Conservation (phyloP, 2,113 vertebrate species). For the Neogale vison region DNA sequence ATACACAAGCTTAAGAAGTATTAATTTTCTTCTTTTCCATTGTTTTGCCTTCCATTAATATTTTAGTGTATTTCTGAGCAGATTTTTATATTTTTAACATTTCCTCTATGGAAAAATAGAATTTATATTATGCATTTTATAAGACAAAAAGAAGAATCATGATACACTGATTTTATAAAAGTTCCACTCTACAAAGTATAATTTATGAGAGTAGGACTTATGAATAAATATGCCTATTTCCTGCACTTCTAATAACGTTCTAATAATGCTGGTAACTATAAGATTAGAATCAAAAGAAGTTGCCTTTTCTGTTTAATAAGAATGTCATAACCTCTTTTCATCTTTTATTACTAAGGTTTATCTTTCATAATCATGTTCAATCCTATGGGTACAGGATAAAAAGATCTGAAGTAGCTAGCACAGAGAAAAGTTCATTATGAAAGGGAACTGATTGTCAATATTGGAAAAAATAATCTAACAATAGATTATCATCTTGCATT, state of each 20-base stretch:
- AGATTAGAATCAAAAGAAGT: slow-evolving; percentile 79
- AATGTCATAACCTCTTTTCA: slow-evolving; percentile 80
- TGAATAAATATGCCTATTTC: slow-evolving; percentile 70
- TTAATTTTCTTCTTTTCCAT: not conserved
- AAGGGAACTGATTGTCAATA: slow-evolving; percentile 82
- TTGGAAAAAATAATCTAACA: slow-evolving; percentile 86
- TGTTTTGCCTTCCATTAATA: not conserved
- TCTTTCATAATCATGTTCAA: slow-evolving; percentile 79
- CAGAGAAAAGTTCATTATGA: slow-evolving; percentile 78
- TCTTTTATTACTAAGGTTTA: slow-evolving; percentile 83
- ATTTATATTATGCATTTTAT: not conserved
- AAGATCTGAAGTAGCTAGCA: slow-evolving; percentile 78
- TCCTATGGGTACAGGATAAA: slow-evolving; percentile 78
- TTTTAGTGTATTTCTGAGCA: slow-evolving; percentile 8
- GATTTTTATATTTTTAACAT: not conserved
- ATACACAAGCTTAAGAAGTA: not conserved
- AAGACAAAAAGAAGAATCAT: not conserved
- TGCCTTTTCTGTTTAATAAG: slow-evolving; percentile 82
- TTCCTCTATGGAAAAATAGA: not conserved
- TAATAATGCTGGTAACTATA: slow-evolving; percentile 72
- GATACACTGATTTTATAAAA: not conserved
- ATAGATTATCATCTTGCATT: slow-evolving; percentile 82
- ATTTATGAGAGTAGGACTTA: slow-evolving; percentile 56
- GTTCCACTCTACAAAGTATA: slow-evolving; percentile 25
- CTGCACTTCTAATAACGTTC: slow-evolving; percentile 70